phyloP scores from a whole-genome alignment of 2,888 invertebrate species.

The Synergus gifuensis region DNA sequence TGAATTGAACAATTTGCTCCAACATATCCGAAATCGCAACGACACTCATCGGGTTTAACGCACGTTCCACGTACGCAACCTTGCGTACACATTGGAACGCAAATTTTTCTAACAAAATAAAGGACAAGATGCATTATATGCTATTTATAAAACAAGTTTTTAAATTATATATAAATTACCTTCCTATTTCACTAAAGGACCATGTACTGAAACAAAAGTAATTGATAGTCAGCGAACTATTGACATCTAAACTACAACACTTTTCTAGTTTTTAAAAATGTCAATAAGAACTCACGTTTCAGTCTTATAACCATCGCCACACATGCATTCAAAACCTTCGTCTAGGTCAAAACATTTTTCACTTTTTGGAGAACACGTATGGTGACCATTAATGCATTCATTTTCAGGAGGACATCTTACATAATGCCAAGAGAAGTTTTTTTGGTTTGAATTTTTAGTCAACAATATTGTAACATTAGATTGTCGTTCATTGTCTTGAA shows the following conservation, averaged over 20 bases:
- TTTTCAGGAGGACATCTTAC: slow-evolving; percentile 94
- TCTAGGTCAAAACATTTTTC: slow-evolving; percentile 92
- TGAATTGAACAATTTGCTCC: slow-evolving; percentile 96
- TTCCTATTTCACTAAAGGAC: slow-evolving; percentile 68
- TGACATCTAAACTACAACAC: slow-evolving; percentile 41
- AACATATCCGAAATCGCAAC: slow-evolving; percentile 96
- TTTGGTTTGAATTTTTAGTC: slow-evolving; percentile 50
- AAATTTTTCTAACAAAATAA: slow-evolving; percentile 75
- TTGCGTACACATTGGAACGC: slow-evolving; percentile 89
- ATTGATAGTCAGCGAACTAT: not conserved
- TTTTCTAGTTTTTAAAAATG: slow-evolving; percentile 1
- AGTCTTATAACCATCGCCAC: slow-evolving; percentile 86
- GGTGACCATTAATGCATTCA: slow-evolving; percentile 94
- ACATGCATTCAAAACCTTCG: slow-evolving; percentile 91
- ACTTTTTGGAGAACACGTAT: slow-evolving; percentile 91
- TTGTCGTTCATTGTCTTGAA: slow-evolving; percentile 53
- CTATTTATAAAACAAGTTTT: slow-evolving; percentile 6
- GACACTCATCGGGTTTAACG: slow-evolving; percentile 89
- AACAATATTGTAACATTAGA: slow-evolving; percentile 57
- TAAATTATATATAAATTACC: slow-evolving; percentile 53
- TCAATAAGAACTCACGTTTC: slow-evolving; percentile 79
- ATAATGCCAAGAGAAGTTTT: slow-evolving; percentile 90
- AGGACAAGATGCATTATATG: not conserved
- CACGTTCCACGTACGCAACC: slow-evolving; percentile 93
- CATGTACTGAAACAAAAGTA: slow-evolving; percentile 63